Evolutionary conservation across 2,888 invertebrate species (phyloP), one percentile per base, ranked within the genome.

Genomic region (Alentia gelatinosa): DNA sequence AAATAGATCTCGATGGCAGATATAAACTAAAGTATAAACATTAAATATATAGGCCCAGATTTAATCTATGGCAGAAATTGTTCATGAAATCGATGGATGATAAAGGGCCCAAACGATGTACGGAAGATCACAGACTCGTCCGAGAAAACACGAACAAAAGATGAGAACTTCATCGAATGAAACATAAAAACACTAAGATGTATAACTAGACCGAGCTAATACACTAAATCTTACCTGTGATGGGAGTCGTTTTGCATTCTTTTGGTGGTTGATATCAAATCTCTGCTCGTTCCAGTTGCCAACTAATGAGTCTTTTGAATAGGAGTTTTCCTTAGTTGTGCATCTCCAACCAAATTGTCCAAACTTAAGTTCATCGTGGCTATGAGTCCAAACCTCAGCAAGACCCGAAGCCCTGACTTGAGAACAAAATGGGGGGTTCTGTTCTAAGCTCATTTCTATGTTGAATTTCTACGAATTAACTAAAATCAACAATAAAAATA

Each of bases 201-300:
- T n/a, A n/a, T n/a, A n/a, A n/a, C n/a, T n/a, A n/a, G n/a, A n/a
- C n/a, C n/a, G n/a, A 19, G 9, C 19, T 7, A 47, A 47, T 47
- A n/a, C 9, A 63, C n/a, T 15, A 63, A n/a, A 12, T 5, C 26
- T n/a, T 63, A 63, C 63, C 63, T 63, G 63, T 63, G 63, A 63
- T 9, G 63, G 63, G 12, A 63, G n/a, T 19, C 63, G 15, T n/a
- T 63, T 63, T 63, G 63, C 63, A 63, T n/a, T 63, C n/a, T 63
- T 63, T n/a, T 63, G 63, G 63, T 63, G 63, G n/a, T 63, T 63
- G 12, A 63, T 63, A n/a, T 63, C 63, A 63, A 63, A 63, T n/a
- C 63, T 9, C 63, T 63, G 63, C 26, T 63, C 63, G n/a, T 63
- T 63, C 63, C 63, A 63, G 63, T 63, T 63, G 12, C 63, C 63